Evolutionary conservation across 2,113 vertebrate genomes (phyloP).

Genomic region (Progne subis): DNA sequence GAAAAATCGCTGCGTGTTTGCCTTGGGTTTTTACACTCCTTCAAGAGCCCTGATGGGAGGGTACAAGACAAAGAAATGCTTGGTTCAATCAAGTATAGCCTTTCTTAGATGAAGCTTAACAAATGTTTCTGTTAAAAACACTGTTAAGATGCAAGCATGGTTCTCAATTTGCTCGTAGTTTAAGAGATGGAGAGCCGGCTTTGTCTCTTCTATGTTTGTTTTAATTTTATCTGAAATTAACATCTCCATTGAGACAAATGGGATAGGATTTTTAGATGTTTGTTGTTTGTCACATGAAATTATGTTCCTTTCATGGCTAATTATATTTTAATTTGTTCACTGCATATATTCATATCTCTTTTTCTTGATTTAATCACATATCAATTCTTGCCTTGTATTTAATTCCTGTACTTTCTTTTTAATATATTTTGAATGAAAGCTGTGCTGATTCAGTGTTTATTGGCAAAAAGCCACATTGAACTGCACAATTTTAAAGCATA

Average conservation of each 20-base stretch:
- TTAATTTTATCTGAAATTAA: constrained; percentile 4
- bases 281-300: neutral
- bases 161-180: neutral
- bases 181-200: neutral
- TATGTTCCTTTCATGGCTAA: neutral
- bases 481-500: neutral
- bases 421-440: neutral
- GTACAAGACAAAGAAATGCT: neutral
- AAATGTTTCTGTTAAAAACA: neutral
- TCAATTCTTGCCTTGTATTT: neutral
- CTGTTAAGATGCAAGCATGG: neutral
- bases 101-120: neutral
- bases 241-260: neutral
- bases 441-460: neutral
- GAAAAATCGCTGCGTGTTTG: neutral
- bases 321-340: neutral
- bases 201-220: neutral
- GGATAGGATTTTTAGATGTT: neutral
- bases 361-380: neutral
- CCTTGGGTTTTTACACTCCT: neutral
- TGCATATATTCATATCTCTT: neutral
- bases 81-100: neutral
- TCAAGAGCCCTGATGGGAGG: neutral
- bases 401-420: neutral
- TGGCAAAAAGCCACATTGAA: neutral